These are phyloP conservation scores for Plagodis dolabraria DNA, from an alignment of 2,888 invertebrate species.

Conservation along the genomic window DNA sequence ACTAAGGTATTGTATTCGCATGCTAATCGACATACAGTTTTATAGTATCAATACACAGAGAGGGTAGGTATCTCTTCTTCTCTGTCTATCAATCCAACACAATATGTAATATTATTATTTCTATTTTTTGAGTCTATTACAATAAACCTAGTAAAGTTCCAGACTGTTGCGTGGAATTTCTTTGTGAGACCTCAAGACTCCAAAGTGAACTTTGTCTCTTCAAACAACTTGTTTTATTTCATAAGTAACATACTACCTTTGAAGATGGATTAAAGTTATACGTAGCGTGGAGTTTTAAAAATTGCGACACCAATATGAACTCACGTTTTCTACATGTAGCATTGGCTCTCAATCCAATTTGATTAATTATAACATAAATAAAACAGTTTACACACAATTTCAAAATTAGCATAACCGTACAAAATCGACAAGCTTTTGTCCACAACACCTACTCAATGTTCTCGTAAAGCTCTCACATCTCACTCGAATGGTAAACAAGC, in stretches of 20 bases:
- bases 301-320: not conserved
- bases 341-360: conserved; percentile 11
- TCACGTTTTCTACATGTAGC: not conserved
- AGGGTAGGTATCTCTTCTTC: too few relatives aligned
- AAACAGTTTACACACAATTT: conserved; percentile 11
- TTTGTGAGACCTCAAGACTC: too few relatives aligned
- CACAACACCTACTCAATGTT: conserved; percentile 36
- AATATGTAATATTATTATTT: too few relatives aligned
- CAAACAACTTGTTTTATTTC: too few relatives aligned
- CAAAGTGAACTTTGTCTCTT: too few relatives aligned
- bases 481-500: conserved; percentile 56
- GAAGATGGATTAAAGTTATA: not conserved
- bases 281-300: not conserved
- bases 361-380: conserved; percentile 29
- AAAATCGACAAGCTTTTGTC: conserved; percentile 19
- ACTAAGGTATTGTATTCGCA: not conserved
- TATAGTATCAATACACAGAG: too few relatives aligned
- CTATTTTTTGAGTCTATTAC: too few relatives aligned
- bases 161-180: too few relatives aligned
- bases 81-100: too few relatives aligned
- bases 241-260: too few relatives aligned
- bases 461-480: conserved; percentile 38
- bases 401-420: conserved; percentile 27
- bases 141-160: too few relatives aligned
- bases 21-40: too few relatives aligned